phyloP scores from a whole-genome alignment of 2,797 vertebrate genomes.

The Xerus rutilus region DNA sequence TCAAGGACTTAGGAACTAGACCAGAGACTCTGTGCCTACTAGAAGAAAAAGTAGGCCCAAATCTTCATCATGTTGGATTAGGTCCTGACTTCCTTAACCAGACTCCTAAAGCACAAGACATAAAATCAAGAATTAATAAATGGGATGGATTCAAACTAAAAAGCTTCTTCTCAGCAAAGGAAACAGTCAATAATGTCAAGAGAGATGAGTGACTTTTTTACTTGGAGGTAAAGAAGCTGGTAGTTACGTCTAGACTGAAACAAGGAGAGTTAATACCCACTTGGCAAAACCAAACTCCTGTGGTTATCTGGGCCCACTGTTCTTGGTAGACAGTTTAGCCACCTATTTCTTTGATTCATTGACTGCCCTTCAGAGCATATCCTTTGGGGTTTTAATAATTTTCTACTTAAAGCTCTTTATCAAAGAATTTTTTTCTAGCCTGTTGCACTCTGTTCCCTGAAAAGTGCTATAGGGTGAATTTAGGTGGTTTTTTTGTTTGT shows the following conservation, averaged over 20 bases:
- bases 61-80: too few species aligned
- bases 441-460: background rate
- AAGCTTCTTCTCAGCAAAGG: too few species aligned
- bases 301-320: background rate
- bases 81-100: too few species aligned
- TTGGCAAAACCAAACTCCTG: background rate
- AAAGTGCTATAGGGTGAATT: background rate
- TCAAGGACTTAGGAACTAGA: too few species aligned
- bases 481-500: too few species aligned
- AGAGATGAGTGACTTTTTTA: background rate
- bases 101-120: too few species aligned
- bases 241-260: background rate
- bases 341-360: background rate
- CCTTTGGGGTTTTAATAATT: background rate
- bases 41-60: too few species aligned
- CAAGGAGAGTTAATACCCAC: background rate
- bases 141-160: too few species aligned
- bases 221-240: background rate
- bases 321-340: background rate
- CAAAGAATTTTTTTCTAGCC: background rate
- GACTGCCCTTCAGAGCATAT: background rate
- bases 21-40: too few species aligned
- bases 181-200: too few species aligned
- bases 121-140: too few species aligned
- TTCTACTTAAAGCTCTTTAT: conserved; percentile 6